Base-by-base conservation (phyloP, 1,140 invertebrate genomes). In the Rhopalosiphum padi region DNA sequence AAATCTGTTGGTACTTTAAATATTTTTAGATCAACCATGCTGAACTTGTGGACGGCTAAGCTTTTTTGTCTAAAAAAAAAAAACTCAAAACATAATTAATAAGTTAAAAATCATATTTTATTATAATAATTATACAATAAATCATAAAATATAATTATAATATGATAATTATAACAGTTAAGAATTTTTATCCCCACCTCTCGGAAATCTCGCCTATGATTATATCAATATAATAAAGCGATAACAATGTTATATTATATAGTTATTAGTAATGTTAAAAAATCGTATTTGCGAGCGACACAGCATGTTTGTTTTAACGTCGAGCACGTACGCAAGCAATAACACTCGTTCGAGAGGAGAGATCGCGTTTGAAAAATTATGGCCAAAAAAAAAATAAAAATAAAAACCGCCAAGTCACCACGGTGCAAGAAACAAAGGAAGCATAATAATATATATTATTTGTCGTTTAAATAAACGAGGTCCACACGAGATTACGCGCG, bases 251-350 rank as follows among this genome's bases (percentile, higher is more conserved):
- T 30, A 60, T 68, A 68, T 60, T 60, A 60, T n/a, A 68, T 68
- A 30, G 60, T 68, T n/a, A n/a, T 68, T 68, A 30, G 60, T n/a
- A n/a, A 30, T 60, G 60, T 68, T 68, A 37, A 37, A 83, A 85
- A 25, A 25, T 85, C 37, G 35, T 41, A 85, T 41, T 85, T 85
- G 83, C 23, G 83, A 37, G 21, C 37, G 9, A 22, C 23, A 2
- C 37, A 43, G 23, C 41, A 25, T 48, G 30, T 88, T 88, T 88
- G 46, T 88, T 88, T 53, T 35, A 88, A 88, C 87, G 87, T 48
- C 30, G n/a, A 51, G 87, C 87, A 88, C 87, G 87, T 88, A 88
- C 48, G 18, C 87, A 35, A 43, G n/a, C 48, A 53, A 88, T 88
- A 88, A 88, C 2, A 53, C 53, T 35, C 87, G 30, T 35, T 15